Conservation (phyloP, 2,113 vertebrate species). For the Eulacestoma nigropectus region DNA sequence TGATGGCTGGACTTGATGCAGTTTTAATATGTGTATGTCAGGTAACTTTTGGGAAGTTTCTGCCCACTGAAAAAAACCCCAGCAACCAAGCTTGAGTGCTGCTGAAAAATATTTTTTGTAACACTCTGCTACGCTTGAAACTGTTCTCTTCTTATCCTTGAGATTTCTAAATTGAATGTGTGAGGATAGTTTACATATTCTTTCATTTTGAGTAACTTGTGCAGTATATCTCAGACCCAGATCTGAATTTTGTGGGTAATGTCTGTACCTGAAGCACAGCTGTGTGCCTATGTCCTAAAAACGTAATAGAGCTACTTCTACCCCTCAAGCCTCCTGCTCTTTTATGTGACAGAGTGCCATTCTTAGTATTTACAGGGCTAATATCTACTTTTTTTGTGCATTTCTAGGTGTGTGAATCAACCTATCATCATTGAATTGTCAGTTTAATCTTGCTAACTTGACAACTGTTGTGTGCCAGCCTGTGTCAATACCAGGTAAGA, state of each 20-base stretch:
- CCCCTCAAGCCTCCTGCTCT: neutral
- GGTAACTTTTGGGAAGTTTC: neutral
- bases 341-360: neutral
- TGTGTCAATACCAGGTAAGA: slow-evolving; percentile 19
- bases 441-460: neutral
- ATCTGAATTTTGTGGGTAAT: neutral
- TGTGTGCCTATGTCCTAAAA: neutral
- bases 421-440: neutral
- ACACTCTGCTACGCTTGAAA: neutral
- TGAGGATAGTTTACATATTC: neutral
- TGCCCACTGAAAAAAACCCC: rapidly evolving
- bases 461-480: neutral
- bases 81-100: neutral
- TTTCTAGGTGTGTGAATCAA: slow-evolving; percentile 8
- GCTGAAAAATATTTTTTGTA: neutral
- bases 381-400: neutral
- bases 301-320: neutral
- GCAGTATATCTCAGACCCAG: neutral
- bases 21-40: neutral
- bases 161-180: neutral
- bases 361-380: neutral
- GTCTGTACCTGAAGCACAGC: neutral
- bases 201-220: neutral
- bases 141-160: neutral
- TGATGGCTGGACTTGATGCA: neutral